phyloP scores from a whole-genome alignment of 2,888 invertebrate species.

The Stenodera caucasica region DNA sequence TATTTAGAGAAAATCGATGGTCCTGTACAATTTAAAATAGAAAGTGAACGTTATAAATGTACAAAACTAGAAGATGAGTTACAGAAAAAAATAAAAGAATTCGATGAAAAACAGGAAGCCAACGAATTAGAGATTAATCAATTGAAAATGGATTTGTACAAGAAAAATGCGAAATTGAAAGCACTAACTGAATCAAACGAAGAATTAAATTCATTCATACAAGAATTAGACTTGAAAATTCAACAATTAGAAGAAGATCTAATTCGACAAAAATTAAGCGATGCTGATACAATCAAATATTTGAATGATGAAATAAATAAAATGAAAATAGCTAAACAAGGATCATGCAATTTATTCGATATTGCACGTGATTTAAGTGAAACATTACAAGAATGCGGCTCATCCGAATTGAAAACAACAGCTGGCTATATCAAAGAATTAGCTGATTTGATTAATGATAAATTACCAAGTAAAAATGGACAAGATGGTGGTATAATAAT shows the following conservation, averaged over 20 bases:
- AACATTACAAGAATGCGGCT: conserved; percentile 42
- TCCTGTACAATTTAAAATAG: conserved; percentile 44
- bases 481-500: neutral
- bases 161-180: conserved; percentile 42
- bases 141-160: conserved; percentile 46
- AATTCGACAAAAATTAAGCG: conserved; percentile 51
- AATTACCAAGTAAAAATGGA: conserved; percentile 9
- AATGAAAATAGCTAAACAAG: neutral
- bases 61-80: conserved; percentile 46
- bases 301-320: conserved; percentile 14
- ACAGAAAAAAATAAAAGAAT: conserved; percentile 35
- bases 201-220: conserved; percentile 43
- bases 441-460: conserved; percentile 43
- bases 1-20: conserved; percentile 50
- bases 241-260: conserved; percentile 50
- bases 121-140: conserved; percentile 42
- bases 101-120: conserved; percentile 34
- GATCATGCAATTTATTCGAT: conserved; percentile 33
- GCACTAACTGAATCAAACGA: conserved; percentile 45
- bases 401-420: conserved; percentile 45
- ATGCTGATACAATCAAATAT: conserved; percentile 48
- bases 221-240: conserved; percentile 42
- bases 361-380: conserved; percentile 48
- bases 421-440: conserved; percentile 47
- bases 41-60: conserved; percentile 41